Evolutionary conservation across 2,888 invertebrate genomes (phyloP).

Genomic region (Tipula helvola): DNA sequence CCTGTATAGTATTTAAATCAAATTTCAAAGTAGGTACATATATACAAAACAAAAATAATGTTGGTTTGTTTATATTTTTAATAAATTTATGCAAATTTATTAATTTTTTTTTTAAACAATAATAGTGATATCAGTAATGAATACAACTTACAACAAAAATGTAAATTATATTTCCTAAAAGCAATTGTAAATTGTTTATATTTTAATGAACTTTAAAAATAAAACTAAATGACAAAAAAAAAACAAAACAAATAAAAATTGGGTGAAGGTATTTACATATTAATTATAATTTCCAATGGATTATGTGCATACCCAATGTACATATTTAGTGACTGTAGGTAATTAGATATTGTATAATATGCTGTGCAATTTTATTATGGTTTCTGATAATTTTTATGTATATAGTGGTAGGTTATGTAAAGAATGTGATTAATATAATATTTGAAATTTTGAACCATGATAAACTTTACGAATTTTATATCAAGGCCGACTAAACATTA

Average conservation of each 20-base stretch:
- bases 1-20: background rate
- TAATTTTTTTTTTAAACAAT: background rate
- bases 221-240: background rate
- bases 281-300: background rate
- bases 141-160: background rate
- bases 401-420: no score
- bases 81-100: background rate
- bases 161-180: background rate
- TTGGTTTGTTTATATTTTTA: background rate
- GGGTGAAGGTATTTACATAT: background rate
- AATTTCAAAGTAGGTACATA: no score
- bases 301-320: background rate
- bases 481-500: no score
- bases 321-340: background rate
- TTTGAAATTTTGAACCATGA: no score
- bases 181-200: background rate
- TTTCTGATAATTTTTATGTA: background rate
- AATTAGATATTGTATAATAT: background rate
- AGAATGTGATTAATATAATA: no score
- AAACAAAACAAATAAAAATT: background rate
- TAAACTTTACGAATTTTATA: no score
- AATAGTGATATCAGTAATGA: background rate
- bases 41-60: background rate
- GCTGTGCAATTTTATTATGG: background rate
- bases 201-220: background rate